These are phyloP conservation scores for Drosophila paulistorum DNA, from an alignment of 1,140 invertebrate genomes.

Conservation along the genomic window DNA sequence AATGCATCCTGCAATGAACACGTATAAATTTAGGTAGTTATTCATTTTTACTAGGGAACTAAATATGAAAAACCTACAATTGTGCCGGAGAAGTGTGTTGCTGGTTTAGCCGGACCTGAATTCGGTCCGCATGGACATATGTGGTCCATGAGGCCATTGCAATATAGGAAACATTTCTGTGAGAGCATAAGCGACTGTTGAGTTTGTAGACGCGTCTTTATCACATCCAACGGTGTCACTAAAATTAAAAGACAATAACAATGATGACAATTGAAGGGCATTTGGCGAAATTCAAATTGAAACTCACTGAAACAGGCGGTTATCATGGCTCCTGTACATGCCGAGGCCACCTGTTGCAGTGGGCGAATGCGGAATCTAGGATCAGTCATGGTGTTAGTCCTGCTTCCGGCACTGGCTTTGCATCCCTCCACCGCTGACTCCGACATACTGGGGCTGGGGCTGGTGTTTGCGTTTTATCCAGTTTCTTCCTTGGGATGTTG, in stretches of 20 bases:
- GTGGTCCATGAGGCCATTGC: conserved; percentile 99
- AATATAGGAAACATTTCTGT: conserved; percentile 97
- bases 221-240: conserved; percentile 99
- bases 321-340: conserved; percentile 94
- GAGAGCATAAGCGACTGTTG: conserved; percentile 89
- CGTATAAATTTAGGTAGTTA: neutral
- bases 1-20: conserved; percentile 93
- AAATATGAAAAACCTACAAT: conserved; percentile 86
- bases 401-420: conserved; percentile 11
- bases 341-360: conserved; percentile 94
- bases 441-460: conserved; percentile 27
- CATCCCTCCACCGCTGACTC: conserved; percentile 8
- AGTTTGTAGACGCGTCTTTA: conserved; percentile 98
- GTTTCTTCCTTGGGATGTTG: neutral
- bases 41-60: neutral
- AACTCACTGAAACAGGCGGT: conserved; percentile 93
- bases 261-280: conserved; percentile 9
- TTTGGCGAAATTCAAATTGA: conserved; percentile 25
- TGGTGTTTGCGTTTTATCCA: conserved; percentile 1
- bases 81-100: conserved; percentile 94
- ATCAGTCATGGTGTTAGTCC: conserved; percentile 84
- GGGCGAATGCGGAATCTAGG: conserved; percentile 91
- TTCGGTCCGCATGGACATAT: conserved; percentile 93
- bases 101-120: conserved; percentile 74
- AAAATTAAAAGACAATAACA: neutral